Evolutionary conservation across 1,140 invertebrate genomes (phyloP).

Genomic region (Dreissena polymorpha): DNA sequence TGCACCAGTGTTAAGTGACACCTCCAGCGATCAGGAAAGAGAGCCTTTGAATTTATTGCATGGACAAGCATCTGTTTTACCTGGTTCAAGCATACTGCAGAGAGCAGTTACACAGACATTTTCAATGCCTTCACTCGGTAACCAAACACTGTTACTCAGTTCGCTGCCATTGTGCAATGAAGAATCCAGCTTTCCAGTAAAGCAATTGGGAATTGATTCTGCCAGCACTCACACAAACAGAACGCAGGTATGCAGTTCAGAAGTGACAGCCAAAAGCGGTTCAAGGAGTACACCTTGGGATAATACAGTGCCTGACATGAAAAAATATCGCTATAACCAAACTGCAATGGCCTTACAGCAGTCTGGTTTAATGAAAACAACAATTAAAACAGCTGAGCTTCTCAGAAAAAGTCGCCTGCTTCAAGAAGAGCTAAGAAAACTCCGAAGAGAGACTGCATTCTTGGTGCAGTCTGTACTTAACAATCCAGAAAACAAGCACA

Average conservation of each 20-base stretch:
- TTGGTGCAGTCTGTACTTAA: constrained; percentile 38
- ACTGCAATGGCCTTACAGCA: constrained; percentile 46
- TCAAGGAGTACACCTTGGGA: neutral
- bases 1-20: neutral
- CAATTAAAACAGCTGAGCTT: constrained; percentile 47
- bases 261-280: neutral
- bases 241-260: too few species aligned
- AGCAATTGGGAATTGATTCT: too few species aligned
- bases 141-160: too few species aligned
- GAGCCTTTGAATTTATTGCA: too few species aligned
- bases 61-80: too few species aligned
- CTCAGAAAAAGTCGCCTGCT: constrained; percentile 37
- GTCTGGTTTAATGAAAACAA: constrained; percentile 49
- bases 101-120: too few species aligned
- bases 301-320: constrained; percentile 15
- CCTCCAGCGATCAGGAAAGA: too few species aligned
- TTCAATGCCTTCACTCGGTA: too few species aligned
- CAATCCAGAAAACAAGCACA: constrained; percentile 50
- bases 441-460: constrained; percentile 24
- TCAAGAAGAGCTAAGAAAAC: constrained; percentile 36
- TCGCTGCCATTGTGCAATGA: too few species aligned
- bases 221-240: too few species aligned
- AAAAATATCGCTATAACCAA: constrained; percentile 40
- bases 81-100: too few species aligned
- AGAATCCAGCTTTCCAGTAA: too few species aligned